phyloP scores from a whole-genome alignment of 2,113 vertebrate species.

The Onychorhynchus coronatus region DNA sequence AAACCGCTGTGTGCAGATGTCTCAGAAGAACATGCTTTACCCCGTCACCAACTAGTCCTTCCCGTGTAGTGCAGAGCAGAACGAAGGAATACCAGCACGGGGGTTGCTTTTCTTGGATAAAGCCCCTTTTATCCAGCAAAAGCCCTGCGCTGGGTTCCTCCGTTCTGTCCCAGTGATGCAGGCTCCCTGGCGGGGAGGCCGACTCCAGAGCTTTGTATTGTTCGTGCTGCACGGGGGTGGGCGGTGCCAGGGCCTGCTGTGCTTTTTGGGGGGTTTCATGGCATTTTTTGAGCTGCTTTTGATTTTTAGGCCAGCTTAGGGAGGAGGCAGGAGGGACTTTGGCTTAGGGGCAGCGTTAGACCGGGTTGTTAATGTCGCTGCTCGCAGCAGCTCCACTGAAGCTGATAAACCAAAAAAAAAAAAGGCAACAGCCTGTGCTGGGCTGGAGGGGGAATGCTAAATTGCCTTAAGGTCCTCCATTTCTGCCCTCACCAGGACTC shows the following conservation, averaged over 20 bases:
- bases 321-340: neutral
- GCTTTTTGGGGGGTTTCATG: neutral
- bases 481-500: neutral
- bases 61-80: slow-evolving; percentile 48
- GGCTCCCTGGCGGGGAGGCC: neutral
- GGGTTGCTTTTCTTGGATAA: neutral
- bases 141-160: neutral
- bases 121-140: neutral
- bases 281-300: neutral
- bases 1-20: slow-evolving; percentile 49
- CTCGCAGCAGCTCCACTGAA: neutral
- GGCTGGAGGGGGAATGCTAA: neutral
- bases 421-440: neutral
- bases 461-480: slow-evolving; percentile 33
- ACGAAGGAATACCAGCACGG: neutral
- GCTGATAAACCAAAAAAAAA: slow-evolving; percentile 40
- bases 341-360: neutral
- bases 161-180: neutral
- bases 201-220: slow-evolving; percentile 58
- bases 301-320: neutral
- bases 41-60: slow-evolving; percentile 42
- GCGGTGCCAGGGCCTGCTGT: neutral
- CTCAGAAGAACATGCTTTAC: slow-evolving; percentile 69
- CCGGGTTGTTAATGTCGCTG: slow-evolving; percentile 1
- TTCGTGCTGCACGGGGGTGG: neutral